Conservation (phyloP, 2,888 invertebrate genomes). For the Leptopilina syphax region DNA sequence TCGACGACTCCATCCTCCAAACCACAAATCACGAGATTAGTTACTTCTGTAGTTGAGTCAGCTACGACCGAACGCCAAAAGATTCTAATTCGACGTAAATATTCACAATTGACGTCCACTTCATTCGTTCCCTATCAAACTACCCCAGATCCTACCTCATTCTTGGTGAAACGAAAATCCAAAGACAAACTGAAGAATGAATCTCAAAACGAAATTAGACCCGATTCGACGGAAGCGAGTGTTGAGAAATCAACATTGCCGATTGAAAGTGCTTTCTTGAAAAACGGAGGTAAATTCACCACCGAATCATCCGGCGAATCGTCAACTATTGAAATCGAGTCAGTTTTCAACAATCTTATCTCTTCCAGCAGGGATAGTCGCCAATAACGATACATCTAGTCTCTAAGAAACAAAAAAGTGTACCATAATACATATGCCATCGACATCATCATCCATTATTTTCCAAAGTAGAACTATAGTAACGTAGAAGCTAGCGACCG, state of each 20-base stretch:
- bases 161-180: conserved; percentile 35
- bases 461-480: conserved; percentile 25
- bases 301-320: conserved; percentile 70
- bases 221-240: conserved; percentile 59
- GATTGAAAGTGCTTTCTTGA: conserved; percentile 71
- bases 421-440: conserved; percentile 42
- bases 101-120: conserved; percentile 70
- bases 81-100: conserved; percentile 75
- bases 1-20: conserved; percentile 61
- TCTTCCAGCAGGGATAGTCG: conserved; percentile 46
- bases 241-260: conserved; percentile 73
- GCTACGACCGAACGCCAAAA: conserved; percentile 77
- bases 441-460: conserved; percentile 45
- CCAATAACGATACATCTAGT: conserved; percentile 54
- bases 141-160: conserved; percentile 40
- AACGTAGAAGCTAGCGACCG: conserved; percentile 24
- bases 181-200: conserved; percentile 50
- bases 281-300: conserved; percentile 62
- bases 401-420: conserved; percentile 43
- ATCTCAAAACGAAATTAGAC: conserved; percentile 66
- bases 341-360: conserved; percentile 73
- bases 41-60: conserved; percentile 77
- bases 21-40: conserved; percentile 76
- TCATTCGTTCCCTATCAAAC: conserved; percentile 66
- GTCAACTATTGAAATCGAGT: conserved; percentile 75